Base-by-base conservation (phyloP, 1,140 invertebrate species). In the Trichonephila clavipes region DNA sequence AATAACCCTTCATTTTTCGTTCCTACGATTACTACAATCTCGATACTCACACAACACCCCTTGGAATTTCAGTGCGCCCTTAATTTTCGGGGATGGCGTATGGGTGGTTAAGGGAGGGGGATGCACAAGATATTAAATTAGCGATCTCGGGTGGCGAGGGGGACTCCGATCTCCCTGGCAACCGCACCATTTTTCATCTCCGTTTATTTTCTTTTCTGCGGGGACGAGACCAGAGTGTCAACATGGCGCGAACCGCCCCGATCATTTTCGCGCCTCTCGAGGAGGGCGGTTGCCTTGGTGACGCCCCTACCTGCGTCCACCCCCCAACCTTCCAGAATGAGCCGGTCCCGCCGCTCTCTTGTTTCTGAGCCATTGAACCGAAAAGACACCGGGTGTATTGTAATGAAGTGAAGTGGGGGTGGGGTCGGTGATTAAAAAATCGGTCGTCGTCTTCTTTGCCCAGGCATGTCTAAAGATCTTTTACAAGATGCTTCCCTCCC, bases 261-360 rank as follows among this genome's bases (percentile, higher is more conserved):
- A 86, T 87, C 91, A 92, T 92, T 92, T 92, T 92, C 91, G 66
- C 91, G 91, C 91, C 91, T 87, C 61, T 87, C 88, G 21, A 51
- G 28, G 86, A 66, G 59, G 62, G 86, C 10, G 59, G 90, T 92
- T 92, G 58, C 62, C 59, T 85, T 64, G 81, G 90, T 19, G 28
- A 92, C 90, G 61, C 14, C 19, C 51, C 72, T 10, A 12, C 28
- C 81, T 44, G n/a, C n/a, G 34, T 61, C 61, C 64, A 44, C 64
- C 87, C 87, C 85, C 64, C 64, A 10, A 14, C 61, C 62, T 72
- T 44, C 28, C 21, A 64, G 40, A 88, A 72, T 88, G 87, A 64
- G 87, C 58, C 64, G 87, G 40, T 88, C 34, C 87, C 87, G 87
- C 62, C 51, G 51, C 51, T 51, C 51, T 51, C 51, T 51, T 87